Evolutionary conservation across 2,888 invertebrate species (phyloP).

Genomic region (Agrochola lota): DNA sequence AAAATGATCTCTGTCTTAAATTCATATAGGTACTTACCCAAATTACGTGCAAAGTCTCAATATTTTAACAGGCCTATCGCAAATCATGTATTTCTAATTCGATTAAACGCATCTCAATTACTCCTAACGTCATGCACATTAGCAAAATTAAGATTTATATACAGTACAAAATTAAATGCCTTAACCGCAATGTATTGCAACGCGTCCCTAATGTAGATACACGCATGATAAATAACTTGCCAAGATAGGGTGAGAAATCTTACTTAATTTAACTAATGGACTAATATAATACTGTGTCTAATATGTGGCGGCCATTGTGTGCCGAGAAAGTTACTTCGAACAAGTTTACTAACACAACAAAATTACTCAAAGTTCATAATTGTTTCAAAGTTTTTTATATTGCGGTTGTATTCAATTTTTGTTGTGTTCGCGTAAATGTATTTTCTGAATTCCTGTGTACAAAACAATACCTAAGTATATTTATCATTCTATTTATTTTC

Average conservation of each 20-base stretch:
- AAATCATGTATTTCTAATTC: slow-evolving; percentile 44
- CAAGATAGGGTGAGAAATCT: slow-evolving; percentile 86
- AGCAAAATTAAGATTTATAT: slow-evolving; percentile 85
- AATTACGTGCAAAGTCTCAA: not conserved
- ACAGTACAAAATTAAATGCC: slow-evolving; percentile 86
- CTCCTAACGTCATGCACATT: slow-evolving; percentile 70
- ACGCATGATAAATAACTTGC: slow-evolving; percentile 86
- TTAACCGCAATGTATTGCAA: slow-evolving; percentile 87
- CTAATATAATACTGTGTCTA: slow-evolving; percentile 78
- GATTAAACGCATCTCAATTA: slow-evolving; percentile 57
- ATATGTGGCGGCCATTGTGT: slow-evolving; percentile 73
- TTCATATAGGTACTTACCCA: not conserved
- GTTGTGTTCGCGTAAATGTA: slow-evolving; percentile 48
- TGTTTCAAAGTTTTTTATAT: slow-evolving; percentile 70
- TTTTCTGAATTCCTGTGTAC: slow-evolving; percentile 22
- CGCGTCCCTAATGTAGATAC: slow-evolving; percentile 79
- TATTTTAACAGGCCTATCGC: not conserved
- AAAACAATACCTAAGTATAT: slow-evolving; percentile 3
- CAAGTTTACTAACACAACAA: slow-evolving; percentile 69
- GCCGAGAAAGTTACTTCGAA: slow-evolving; percentile 68
- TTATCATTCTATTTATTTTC: slow-evolving; percentile 27
- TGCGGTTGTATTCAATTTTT: slow-evolving; percentile 66
- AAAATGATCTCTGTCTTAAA: not conserved
- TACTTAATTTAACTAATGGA: slow-evolving; percentile 89
- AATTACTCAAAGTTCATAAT: slow-evolving; percentile 74